phyloP scores from a whole-genome alignment of 2,888 invertebrate genomes.

The Cephus pygmeus region DNA sequence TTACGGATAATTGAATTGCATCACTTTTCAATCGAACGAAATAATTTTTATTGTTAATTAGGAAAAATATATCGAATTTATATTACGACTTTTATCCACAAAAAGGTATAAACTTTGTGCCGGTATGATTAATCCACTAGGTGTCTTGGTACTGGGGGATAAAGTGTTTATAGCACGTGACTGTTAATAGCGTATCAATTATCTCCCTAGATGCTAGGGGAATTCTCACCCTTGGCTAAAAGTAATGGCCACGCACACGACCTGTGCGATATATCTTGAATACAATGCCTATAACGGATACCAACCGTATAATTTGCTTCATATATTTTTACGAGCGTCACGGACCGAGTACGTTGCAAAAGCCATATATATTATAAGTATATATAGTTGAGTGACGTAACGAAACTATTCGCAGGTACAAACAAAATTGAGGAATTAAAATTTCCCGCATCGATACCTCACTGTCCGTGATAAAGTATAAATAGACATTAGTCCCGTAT shows the following conservation, averaged over 20 bases:
- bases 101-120: neutral
- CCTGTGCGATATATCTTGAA: neutral
- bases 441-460: neutral
- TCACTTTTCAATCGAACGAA: neutral
- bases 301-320: constrained; percentile 4
- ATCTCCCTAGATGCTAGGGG: neutral
- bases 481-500: neutral
- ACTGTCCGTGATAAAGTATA: neutral
- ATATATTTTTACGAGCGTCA: constrained; percentile 3
- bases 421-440: neutral
- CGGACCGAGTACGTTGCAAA: neutral
- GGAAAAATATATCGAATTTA: neutral
- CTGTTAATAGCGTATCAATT: neutral
- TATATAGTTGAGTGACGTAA: neutral
- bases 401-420: neutral
- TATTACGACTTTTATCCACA: neutral
- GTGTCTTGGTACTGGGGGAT: neutral
- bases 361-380: neutral
- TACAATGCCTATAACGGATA: neutral
- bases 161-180: neutral
- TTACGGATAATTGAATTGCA: neutral
- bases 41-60: neutral
- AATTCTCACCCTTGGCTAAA: neutral
- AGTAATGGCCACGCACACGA: neutral
- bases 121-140: neutral